Base-by-base conservation (phyloP, 2,888 invertebrate genomes). In the Philhelius pedissequus region DNA sequence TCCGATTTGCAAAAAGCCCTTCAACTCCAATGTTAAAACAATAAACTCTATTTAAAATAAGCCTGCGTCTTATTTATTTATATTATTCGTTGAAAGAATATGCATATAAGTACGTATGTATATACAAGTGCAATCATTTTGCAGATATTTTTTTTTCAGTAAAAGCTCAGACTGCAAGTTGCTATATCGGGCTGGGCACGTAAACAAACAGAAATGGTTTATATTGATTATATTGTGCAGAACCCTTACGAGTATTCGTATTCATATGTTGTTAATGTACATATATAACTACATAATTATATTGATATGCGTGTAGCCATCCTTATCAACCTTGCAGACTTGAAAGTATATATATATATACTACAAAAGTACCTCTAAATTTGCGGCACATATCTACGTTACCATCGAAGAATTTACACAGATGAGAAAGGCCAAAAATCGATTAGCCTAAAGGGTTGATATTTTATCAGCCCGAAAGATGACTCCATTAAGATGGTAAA, bases 401-500 rank as follows among this genome's bases (percentile, higher is more conserved):
- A 35, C 8, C 3, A 22, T 38, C 4, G 4, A 6, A n/a, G 4
- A 60, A 35, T 40, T 20, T 48, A 45, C 50, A 60, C 27, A 35
- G 25, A 48, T 8, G 8, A 3, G 1, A 30, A 1, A 40, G 30
- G 9, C 43, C 38, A 54, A 64, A 74, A 64, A 54, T 74, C 43
- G 66, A 66, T 64, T 78, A 15, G 50, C 78, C 60, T 25, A 15
- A 22, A 50, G 73, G 48, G 32, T 66, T 40, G 35, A 40, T 20
- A 45, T 43, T 60, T 68, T 58, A 50, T 52, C 58, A 58, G 50
- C 43, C 50, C 60, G 66, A 60, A 20, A 79, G 79, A 74, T 79
- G 52, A 79, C 73, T 79, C 66, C 52, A 68, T 79, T 66, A 73
- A 60, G 66, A 38, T 18, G 43, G 30, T 79, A 79, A 79, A 68